These are phyloP conservation scores for Gambusia yucatana DNA, from an alignment of 2,797 vertebrate genomes.

Conservation along the genomic window DNA sequence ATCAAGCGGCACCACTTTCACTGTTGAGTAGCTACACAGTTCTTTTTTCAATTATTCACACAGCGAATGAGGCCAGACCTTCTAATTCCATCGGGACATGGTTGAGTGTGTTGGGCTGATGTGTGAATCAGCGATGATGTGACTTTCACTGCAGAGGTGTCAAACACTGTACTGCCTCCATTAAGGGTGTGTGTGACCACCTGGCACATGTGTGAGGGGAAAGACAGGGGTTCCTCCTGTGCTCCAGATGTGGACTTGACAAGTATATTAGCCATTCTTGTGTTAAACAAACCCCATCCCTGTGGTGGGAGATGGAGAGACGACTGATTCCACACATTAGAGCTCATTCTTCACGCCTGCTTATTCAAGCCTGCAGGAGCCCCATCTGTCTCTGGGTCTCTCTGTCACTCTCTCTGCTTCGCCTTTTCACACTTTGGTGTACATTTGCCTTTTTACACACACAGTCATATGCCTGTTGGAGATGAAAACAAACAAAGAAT, in stretches of 20 bases:
- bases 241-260: slow-evolving; percentile 75
- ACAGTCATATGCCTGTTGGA: slow-evolving; percentile 24
- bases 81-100: neutral
- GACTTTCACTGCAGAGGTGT: slow-evolving; percentile 49
- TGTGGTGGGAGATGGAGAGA: slow-evolving; percentile 60
- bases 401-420: slow-evolving; percentile 12
- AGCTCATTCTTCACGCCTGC: slow-evolving; percentile 71
- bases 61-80: neutral
- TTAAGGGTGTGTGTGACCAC: slow-evolving; percentile 52
- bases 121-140: slow-evolving; percentile 3
- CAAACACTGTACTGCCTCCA: slow-evolving; percentile 53
- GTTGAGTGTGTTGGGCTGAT: neutral
- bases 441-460: slow-evolving; percentile 45
- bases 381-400: slow-evolving; percentile 73
- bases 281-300: slow-evolving; percentile 72
- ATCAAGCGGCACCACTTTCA: neutral
- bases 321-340: slow-evolving; percentile 72
- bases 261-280: slow-evolving; percentile 72
- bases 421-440: slow-evolving; percentile 14
- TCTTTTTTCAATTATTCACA: slow-evolving; percentile 9
- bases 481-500: slow-evolving; percentile 3
- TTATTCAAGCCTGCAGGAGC: slow-evolving; percentile 75
- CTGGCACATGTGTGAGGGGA: slow-evolving; percentile 33
- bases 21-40: neutral
- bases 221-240: slow-evolving; percentile 51